Evolutionary conservation across 2,113 vertebrate genomes (phyloP).

Genomic region (Equus przewalskii): DNA sequence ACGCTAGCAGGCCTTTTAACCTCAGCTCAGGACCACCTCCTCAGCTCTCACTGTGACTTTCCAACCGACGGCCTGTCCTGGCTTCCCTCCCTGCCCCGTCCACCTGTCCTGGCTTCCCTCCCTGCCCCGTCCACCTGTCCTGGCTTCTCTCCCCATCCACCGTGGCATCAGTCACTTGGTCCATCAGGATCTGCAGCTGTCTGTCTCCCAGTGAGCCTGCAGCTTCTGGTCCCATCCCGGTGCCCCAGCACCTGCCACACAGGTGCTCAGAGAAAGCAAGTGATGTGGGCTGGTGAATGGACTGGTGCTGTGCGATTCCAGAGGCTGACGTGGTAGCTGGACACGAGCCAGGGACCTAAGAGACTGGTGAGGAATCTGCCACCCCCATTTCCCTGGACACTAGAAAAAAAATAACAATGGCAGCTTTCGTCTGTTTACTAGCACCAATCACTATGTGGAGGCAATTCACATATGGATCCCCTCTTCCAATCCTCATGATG

Average conservation of each 20-base stretch:
- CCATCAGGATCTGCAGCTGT: no score
- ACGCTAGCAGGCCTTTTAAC: not conserved
- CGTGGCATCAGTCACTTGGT: rapidly evolving
- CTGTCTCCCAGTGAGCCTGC: not conserved
- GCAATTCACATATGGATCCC: rapidly evolving
- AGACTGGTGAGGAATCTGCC: not conserved
- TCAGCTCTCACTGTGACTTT: not conserved
- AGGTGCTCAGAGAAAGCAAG: not conserved
- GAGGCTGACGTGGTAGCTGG: not conserved
- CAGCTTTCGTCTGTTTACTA: not conserved
- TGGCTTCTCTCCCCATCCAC: rapidly evolving
- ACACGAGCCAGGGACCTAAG: not conserved
- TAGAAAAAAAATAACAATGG: rapidly evolving
- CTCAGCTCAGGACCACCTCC: not conserved
- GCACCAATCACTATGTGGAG: not conserved
- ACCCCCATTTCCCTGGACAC: not conserved
- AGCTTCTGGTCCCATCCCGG: not conserved
- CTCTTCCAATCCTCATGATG: not conserved
- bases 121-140: not conserved
- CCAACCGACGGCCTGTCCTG: not conserved
- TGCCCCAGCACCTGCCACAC: rapidly evolving
- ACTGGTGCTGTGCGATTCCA: not conserved
- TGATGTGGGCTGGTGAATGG: rapidly evolving
- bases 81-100: not conserved
- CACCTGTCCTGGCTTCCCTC: not conserved